These are phyloP conservation scores for Struthidea cinerea DNA, from an alignment of 2,113 vertebrate species.

Conservation along the genomic window DNA sequence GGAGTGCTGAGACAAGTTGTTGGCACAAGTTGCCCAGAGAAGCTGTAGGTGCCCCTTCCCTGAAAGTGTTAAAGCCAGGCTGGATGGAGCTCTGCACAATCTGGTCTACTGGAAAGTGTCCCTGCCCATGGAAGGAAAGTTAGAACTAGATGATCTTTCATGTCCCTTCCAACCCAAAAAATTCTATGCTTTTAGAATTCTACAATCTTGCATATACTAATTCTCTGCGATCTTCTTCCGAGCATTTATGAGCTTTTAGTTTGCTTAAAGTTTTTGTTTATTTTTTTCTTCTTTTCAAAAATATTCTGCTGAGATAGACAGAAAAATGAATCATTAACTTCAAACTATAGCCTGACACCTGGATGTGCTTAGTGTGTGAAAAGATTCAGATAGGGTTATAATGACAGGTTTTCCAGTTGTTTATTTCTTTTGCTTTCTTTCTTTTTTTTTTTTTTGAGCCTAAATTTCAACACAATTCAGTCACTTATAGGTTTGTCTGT, in stretches of 20 bases:
- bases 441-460: background rate
- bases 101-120: background rate
- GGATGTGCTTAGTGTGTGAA: background rate
- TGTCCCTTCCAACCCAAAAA: background rate
- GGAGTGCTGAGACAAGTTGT: background rate
- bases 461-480: background rate
- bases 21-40: no score
- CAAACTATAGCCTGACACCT: background rate
- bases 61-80: background rate
- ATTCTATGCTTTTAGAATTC: background rate
- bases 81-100: background rate
- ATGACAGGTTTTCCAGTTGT: background rate
- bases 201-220: background rate
- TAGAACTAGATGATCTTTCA: background rate
- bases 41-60: background rate
- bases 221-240: background rate
- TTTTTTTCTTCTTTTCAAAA: background rate
- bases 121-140: background rate
- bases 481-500: background rate
- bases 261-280: background rate
- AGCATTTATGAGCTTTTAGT: background rate
- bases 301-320: background rate
- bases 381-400: background rate
- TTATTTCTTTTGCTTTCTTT: background rate
- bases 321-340: background rate